These are phyloP conservation scores for Poeciliopsis prolifica DNA, from an alignment of 2,113 vertebrate genomes.

Conservation along the genomic window DNA sequence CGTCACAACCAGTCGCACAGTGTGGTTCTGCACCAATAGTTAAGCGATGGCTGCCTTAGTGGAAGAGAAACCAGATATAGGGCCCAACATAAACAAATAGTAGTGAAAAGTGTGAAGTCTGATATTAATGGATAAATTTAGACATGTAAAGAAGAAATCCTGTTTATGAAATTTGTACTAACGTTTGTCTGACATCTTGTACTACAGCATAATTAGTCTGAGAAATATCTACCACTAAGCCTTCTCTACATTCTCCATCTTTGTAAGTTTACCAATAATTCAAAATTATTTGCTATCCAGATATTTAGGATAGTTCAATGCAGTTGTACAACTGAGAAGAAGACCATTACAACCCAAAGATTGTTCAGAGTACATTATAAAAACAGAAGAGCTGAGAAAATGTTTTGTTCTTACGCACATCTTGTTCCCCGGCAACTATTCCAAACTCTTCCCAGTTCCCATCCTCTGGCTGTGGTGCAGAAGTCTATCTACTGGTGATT, in stretches of 20 bases:
- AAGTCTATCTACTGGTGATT: not conserved
- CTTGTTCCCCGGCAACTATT: not conserved
- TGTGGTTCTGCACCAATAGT: too few species aligned
- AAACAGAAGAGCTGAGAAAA: slow-evolving; percentile 5
- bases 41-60: too few species aligned
- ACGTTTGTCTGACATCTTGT: too few species aligned
- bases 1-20: too few species aligned
- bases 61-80: too few species aligned
- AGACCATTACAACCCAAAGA: not conserved
- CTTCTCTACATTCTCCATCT: not conserved
- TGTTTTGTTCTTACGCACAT: slow-evolving; percentile 44
- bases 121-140: too few species aligned
- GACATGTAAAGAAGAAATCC: too few species aligned
- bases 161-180: too few species aligned
- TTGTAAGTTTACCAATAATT: not conserved
- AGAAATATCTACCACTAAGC: too few species aligned
- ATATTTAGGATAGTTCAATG: not conserved
- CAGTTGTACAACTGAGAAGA: slow-evolving; percentile 1
- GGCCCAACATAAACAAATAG: too few species aligned
- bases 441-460: not conserved
- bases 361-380: slow-evolving; percentile 8
- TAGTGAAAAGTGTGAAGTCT: too few species aligned
- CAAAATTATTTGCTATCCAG: not conserved
- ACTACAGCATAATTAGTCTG: too few species aligned
- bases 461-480: not conserved